Conservation (phyloP, 2,797 vertebrate species). For the Synaphobranchus kaupii region DNA sequence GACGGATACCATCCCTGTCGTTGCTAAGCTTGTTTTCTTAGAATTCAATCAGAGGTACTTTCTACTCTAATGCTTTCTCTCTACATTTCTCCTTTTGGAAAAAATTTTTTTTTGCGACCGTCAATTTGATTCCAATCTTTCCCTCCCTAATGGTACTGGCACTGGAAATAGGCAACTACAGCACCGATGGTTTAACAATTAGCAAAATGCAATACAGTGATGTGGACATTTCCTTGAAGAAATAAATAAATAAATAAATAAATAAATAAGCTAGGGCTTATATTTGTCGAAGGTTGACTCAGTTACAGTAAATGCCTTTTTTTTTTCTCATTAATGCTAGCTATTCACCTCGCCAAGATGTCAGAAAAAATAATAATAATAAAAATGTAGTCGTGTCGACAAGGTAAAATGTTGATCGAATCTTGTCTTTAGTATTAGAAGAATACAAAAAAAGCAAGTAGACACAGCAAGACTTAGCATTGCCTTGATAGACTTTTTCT, state of each 20-base stretch:
- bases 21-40: slow-evolving; percentile 66
- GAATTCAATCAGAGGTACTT: slow-evolving; percentile 62
- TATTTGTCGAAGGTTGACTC: background rate
- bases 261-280: background rate
- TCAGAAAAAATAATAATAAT: no score
- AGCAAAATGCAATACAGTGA: background rate
- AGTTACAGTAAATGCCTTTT: background rate
- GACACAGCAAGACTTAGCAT: background rate
- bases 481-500: background rate
- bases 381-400: background rate
- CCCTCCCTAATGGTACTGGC: no score
- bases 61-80: background rate
- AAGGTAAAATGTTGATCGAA: background rate
- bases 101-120: background rate
- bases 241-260: background rate
- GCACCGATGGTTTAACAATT: background rate
- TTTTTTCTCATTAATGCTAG: no score
- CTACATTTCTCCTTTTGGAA: background rate
- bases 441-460: background rate
- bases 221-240: background rate
- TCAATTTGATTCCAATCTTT: background rate
- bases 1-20: slow-evolving; percentile 68
- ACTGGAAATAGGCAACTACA: background rate
- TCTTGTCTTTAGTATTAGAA: background rate
- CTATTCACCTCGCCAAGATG: no score